phyloP scores from a whole-genome alignment of 2,888 invertebrate genomes.

The Dasypolia templi region DNA sequence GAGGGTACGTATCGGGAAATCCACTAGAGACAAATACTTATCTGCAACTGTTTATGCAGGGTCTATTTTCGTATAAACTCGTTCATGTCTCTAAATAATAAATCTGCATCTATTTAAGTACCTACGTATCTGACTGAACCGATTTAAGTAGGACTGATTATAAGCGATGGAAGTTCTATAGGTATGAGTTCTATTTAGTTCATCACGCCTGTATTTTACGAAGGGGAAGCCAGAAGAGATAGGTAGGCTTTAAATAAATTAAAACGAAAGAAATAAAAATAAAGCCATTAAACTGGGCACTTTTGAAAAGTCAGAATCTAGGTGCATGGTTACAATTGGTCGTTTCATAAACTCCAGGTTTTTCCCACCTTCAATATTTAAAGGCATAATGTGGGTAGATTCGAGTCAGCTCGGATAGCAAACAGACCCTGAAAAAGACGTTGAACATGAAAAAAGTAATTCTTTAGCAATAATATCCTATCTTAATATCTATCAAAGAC shows the following conservation, averaged over 20 bases:
- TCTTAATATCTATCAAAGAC: neutral
- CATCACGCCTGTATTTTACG: neutral
- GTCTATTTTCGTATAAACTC: conserved; percentile 10
- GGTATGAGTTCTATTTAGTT: too few species aligned
- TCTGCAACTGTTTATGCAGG: neutral
- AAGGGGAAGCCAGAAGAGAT: too few species aligned
- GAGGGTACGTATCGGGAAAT: conserved; percentile 1
- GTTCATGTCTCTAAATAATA: conserved; percentile 8
- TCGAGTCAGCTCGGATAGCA: neutral
- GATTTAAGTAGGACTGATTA: neutral
- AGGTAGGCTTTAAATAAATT: neutral
- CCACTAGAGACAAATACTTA: neutral
- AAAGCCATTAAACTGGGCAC: neutral
- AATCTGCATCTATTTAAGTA: neutral
- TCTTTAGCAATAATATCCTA: neutral
- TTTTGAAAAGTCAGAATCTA: neutral
- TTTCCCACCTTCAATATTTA: too few species aligned
- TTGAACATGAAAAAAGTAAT: neutral
- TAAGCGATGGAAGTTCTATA: neutral
- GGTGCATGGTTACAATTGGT: neutral
- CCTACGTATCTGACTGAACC: neutral
- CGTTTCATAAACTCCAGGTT: neutral
- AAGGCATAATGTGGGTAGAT: neutral
- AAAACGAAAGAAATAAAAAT: neutral
- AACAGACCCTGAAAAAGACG: neutral